phyloP scores from a whole-genome alignment of 2,888 invertebrate species.

The Patella pellucida region DNA sequence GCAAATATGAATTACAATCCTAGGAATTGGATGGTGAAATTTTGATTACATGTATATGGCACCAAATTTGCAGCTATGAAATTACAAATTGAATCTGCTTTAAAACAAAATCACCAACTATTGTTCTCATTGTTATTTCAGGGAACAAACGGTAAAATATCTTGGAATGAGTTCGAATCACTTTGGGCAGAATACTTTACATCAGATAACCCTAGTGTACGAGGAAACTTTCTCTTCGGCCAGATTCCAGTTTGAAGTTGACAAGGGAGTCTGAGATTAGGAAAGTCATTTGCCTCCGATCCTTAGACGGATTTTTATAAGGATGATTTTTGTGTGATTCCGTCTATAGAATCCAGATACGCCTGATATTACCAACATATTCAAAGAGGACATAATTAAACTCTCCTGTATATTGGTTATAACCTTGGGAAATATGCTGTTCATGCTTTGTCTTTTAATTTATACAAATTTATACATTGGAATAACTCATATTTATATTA shows the following conservation, averaged over 20 bases:
- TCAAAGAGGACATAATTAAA: too few species aligned
- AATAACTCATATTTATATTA: too few species aligned
- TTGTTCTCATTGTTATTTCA: conserved; percentile 64
- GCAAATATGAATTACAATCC: too few species aligned
- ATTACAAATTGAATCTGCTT: too few species aligned
- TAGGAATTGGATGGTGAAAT: too few species aligned
- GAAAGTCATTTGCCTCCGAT: background rate
- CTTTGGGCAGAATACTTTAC: conserved; percentile 93
- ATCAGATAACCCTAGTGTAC: conserved; percentile 84
- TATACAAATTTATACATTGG: too few species aligned
- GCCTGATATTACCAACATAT: conserved; percentile 2
- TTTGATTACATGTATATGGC: too few species aligned
- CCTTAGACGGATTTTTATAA: conserved; percentile 1
- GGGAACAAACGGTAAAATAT: conserved; percentile 81
- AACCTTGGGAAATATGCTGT: too few species aligned
- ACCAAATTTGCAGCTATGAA: too few species aligned
- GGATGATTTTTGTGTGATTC: conserved; percentile 7
- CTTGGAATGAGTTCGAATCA: conserved; percentile 85
- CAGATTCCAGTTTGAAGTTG: conserved; percentile 65
- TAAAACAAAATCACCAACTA: too few species aligned
- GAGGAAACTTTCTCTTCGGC: conserved; percentile 93
- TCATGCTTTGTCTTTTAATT: too few species aligned
- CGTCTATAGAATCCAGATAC: background rate
- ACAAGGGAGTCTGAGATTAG: background rate
- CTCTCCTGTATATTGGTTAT: too few species aligned